Base-by-base conservation (phyloP, 1,140 invertebrate genomes). In the Theocolax elegans region DNA sequence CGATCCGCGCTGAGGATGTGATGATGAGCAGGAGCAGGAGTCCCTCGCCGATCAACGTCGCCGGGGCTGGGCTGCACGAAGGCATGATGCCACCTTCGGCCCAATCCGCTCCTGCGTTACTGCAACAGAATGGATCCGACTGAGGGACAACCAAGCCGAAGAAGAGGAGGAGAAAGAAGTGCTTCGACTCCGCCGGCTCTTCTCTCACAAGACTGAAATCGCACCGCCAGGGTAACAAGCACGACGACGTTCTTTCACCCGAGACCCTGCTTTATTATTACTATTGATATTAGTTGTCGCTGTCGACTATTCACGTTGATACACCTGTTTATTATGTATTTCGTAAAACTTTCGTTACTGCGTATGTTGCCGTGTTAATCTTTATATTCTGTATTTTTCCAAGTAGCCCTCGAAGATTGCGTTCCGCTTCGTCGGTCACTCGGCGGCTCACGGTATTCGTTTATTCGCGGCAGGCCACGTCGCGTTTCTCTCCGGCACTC, bases 111-210 rank as follows among this genome's bases (percentile, higher is more conserved):
- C 81, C 84, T 0, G 77, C 83, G 67, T 72, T 84, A 29, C 73
- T 85, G 0, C 84, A 86, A 40, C 84, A 86, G 51, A 86, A 85
- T 53, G 84, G 84, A 12, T 75, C 82, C 54, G 82, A 84, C 74
- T 86, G 73, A 69, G 58, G 49, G 2, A 3, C 17, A 44, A 23
- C 7, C 49, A 6, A 63, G 29, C 31, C 31, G 31, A 35, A 35
- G 31, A 35, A 35, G n/a, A n/a, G 19, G 48, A 49, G 19, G 48
- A 49, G 19, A 23, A 19, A 13, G 19, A 49, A n/a, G 48, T 10
- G 48, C 19, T 49, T 4, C 42, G 17, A 46, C 10, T 4, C 31
- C 31, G 31, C 42, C 17, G 15, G 42, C n/a, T 4, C 27, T 67
- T 56, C 74, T 60, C 73, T 72, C 49, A 74, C 74, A 79, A 79